Percentiles rank a stretch among this genome's conserved stretches.
These are phyloP conservation scores for Hyles vespertilio DNA, from an alignment of 1,140 invertebrate species.

Conservation along the genomic window DNA sequence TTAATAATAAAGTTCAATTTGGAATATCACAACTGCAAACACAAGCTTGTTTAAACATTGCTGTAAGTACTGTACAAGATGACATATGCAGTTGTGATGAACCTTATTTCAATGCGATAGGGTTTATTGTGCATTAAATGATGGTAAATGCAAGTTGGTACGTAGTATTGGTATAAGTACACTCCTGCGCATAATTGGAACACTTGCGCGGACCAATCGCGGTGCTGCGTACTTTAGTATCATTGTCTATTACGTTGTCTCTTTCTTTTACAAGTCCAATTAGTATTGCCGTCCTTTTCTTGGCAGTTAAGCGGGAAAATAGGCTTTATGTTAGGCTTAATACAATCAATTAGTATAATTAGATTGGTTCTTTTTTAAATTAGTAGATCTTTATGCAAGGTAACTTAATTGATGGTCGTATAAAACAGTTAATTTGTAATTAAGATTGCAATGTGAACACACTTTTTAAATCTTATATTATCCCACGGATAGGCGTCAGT, in stretches of 20 bases:
- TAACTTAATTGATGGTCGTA: too few relatives aligned
- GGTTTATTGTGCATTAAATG: background rate
- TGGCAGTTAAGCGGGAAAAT: background rate
- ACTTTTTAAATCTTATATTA: too few relatives aligned
- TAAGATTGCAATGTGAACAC: too few relatives aligned
- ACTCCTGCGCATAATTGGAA: slow-evolving; percentile 21
- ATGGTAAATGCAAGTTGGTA: slow-evolving; percentile 1
- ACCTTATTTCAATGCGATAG: slow-evolving; percentile 1
- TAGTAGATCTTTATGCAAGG: too few relatives aligned
- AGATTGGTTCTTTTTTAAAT: too few relatives aligned
- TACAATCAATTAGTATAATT: too few relatives aligned
- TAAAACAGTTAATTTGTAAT: too few relatives aligned
- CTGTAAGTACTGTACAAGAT: slow-evolving; percentile 9
- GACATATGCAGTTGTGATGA: too few relatives aligned
- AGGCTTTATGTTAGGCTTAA: too few relatives aligned
- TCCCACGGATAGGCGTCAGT: too few relatives aligned
- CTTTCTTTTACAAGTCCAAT: too few relatives aligned
- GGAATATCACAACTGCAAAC: background rate
- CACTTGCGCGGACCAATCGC: slow-evolving; percentile 12
- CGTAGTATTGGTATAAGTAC: slow-evolving; percentile 10
- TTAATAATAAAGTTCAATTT: slow-evolving; percentile 6
- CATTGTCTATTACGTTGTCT: slow-evolving; percentile 9
- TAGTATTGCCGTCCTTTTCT: slow-evolving; percentile 5
- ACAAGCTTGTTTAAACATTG: background rate
- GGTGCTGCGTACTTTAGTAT: slow-evolving; percentile 1